A percentile compares a stretch with the other conserved stretches of the same genome.
Evolutionary conservation across 53 echinoderm and acorn worm genomes (phyloP).

Genomic region (Paelopatides confundens): DNA sequence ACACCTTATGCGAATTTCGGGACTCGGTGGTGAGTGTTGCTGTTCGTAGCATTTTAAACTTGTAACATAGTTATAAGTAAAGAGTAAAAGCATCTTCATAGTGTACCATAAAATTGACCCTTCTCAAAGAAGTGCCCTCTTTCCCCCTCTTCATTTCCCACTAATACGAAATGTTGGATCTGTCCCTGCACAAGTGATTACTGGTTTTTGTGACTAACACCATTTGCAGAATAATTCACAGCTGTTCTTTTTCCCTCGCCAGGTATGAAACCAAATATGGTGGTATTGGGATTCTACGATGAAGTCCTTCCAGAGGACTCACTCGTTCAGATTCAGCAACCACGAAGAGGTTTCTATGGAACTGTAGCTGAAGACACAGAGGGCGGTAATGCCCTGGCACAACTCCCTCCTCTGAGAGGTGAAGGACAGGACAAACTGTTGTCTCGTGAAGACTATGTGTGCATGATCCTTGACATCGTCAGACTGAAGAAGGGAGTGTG

Average conservation of each 20-base stretch:
- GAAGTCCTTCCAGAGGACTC: slow-evolving; percentile 63
- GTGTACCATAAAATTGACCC: too few species aligned
- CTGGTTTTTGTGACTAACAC: neutral
- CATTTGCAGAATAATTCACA: neutral
- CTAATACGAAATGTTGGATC: too few species aligned
- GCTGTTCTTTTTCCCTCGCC: neutral
- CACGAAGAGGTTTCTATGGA: slow-evolving; percentile 23
- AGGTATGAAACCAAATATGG: slow-evolving; percentile 98
- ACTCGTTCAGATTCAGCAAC: slow-evolving; percentile 43
- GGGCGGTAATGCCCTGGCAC: slow-evolving; percentile 54
- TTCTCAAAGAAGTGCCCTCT: too few species aligned
- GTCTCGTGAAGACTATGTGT: slow-evolving; percentile 78
- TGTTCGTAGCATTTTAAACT: too few species aligned
- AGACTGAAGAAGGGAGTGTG: slow-evolving; percentile 86
- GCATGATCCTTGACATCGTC: slow-evolving; percentile 77
- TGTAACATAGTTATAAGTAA: too few species aligned
- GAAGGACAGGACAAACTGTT: slow-evolving; percentile 60
- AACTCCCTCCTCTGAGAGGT: slow-evolving; percentile 68
- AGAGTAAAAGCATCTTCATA: too few species aligned
- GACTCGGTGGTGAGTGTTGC: slow-evolving; percentile 78
- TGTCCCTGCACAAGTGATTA: too few species aligned
- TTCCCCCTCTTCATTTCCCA: too few species aligned
- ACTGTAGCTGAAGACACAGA: slow-evolving; percentile 58
- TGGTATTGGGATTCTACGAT: slow-evolving; percentile 92
- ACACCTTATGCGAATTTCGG: slow-evolving; percentile 88